Evolutionary conservation across 2,797 vertebrate genomes (phyloP).

Genomic region (Microchirus variegatus): DNA sequence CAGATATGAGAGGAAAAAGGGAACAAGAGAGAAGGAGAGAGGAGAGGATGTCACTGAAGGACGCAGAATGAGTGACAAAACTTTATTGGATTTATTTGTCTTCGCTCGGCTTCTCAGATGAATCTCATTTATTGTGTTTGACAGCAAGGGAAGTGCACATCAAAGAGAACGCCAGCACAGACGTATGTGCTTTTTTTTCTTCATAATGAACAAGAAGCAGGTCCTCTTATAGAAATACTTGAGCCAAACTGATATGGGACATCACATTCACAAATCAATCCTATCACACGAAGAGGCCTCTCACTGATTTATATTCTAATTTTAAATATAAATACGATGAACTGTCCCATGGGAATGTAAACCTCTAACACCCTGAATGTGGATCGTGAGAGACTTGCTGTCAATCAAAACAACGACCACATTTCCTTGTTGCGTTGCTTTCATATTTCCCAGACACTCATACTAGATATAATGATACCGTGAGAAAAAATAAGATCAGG

Average conservation of each 20-base stretch:
- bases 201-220: conserved; percentile 61
- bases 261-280: conserved; percentile 12
- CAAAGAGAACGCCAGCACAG: conserved; percentile 53
- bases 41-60: conserved; percentile 61
- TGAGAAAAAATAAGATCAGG: conserved; percentile 13
- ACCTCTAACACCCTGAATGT: background rate
- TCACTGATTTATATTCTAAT: conserved; percentile 20
- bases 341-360: background rate
- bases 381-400: conserved; percentile 7
- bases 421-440: conserved; percentile 5
- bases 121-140: conserved; percentile 79
- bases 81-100: conserved; percentile 83
- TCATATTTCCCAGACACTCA: conserved; percentile 35
- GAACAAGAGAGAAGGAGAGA: conserved; percentile 17
- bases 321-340: conserved; percentile 6
- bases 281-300: conserved; percentile 19
- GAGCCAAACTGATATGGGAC: conserved; percentile 23
- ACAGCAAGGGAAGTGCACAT: conserved; percentile 69
- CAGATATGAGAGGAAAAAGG: conserved; percentile 27
- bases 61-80: conserved; percentile 77
- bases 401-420: conserved; percentile 13
- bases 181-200: conserved; percentile 68
- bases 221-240: conserved; percentile 43
- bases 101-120: conserved; percentile 73
- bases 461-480: background rate